Base-by-base conservation (phyloP, 2,113 vertebrate species). In the Ophthalmolycus amberensis region DNA sequence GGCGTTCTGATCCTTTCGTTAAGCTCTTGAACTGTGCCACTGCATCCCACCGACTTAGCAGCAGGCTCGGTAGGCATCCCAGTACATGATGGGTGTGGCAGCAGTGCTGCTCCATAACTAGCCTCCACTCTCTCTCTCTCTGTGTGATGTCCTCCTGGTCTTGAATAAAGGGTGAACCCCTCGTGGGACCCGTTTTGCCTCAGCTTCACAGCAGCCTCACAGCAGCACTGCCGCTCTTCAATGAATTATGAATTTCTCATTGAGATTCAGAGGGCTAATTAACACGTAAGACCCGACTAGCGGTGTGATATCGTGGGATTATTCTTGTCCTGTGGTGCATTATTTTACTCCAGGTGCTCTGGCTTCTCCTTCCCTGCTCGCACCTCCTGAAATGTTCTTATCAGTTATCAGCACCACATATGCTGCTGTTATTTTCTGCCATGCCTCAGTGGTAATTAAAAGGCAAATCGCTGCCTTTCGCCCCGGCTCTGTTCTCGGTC, bases 191-290 rank as follows among this genome's bases (percentile, higher is more conserved):
- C 42, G 14, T 48, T 54, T 79, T 75, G 72, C 69, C 68, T 79
- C 38, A 5, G 80, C 88, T 71, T 8, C 38, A 9, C 38, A 79
- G 65, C 38, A 5, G 80, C 88, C 68, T 8, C 38, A 9, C 38
- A 79, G 65, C 82, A 59, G 22, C 80, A 44, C 64, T 64, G 67
- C 42, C 66, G 50, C 75, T 84, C 78, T 66, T 88, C 74, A 71
- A 93, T 92, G 77, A 93, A 91, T 94, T 88, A 93, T 93, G 87
- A 91, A 92, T 92, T 81, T 91, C 88, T 91, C 86, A 92, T 94
- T 93, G 80, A 87, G 85, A 92, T 92, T 92, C 88, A 54, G 60
- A 20, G 25, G 56, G 48, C 75, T 92, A 91, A 94, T 94, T 93
- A 93, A 77, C 80, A 89, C 84, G 85, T 91, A 77, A 78, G 80